Evolutionary conservation across 2,888 invertebrate genomes (phyloP), one percentile per base, ranked within the genome.

Genomic region (Petrophora chlorosata): DNA sequence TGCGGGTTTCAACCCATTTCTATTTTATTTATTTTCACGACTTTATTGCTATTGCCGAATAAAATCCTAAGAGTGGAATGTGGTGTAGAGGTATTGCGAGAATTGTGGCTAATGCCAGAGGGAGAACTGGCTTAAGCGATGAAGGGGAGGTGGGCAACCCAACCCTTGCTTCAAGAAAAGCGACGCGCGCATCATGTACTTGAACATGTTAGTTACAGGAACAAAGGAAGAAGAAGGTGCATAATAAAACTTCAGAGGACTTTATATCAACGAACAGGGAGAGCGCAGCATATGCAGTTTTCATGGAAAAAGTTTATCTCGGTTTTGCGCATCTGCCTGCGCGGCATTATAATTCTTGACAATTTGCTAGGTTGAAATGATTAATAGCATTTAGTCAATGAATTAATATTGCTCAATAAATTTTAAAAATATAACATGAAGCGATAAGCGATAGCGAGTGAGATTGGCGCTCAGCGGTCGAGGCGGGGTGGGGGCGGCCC

Each of bases 151-250:
- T 55, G 58, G 56, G 51, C 56, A 41, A 42, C 55, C 58, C 66
- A 54, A 66, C 65, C 70, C 74, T 63, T 57, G 59, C 59, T 63
- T 46, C 25, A 35, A 52, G 45, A 54, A 65, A 52, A 67, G 47
- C 77, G 78, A 78, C 78, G 77, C 79, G 79, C 79, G 78, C 82
- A 82, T 53, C 66, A 16, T 39, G 28, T 30, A 34, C 16, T 25
- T 7, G 8, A 29, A 34, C 8, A 41, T 39, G 10, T 2, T 39
- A 28, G 2, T 22, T 32, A 15, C 9, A 40, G 12, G 15, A 43
- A 36, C 47, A 47, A 43, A 40, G n/a, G n/a, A n/a, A n/a, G n/a
- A 41, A 41, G 19, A 34, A 29, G 15, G n/a, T 26, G 22, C 5
- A 13, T 7, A 22, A 39, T 9, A 4, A 9, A 3, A 3, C 2